Evolutionary conservation across 2,888 invertebrate species (phyloP).

Genomic region (Chrysotoxum bicinctum): DNA sequence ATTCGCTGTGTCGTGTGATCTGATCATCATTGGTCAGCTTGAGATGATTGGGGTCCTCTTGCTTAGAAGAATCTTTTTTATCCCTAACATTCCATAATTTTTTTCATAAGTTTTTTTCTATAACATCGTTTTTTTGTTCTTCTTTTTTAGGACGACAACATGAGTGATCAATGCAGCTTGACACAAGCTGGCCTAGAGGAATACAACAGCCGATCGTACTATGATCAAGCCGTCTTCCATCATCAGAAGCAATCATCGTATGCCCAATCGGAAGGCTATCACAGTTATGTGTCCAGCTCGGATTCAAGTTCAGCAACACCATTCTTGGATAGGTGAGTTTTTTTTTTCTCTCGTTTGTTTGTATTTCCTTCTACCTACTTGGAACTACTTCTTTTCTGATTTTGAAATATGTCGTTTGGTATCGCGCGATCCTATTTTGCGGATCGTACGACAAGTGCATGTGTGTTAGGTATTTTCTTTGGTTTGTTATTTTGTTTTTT

Average conservation of each 20-base stretch:
- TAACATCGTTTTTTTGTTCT: conserved; percentile 20
- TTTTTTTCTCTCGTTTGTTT: conserved; percentile 15
- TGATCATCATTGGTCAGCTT: conserved; percentile 25
- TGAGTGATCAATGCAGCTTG: conserved; percentile 81
- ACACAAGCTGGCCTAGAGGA: conserved; percentile 88
- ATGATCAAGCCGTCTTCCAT: conserved; percentile 83
- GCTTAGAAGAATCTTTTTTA: conserved; percentile 41
- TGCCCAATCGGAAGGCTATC: conserved; percentile 91
- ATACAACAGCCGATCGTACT: conserved; percentile 86
- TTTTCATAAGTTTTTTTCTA: conserved; percentile 37
- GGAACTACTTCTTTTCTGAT: conserved; percentile 20
- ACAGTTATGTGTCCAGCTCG: conserved; percentile 90
- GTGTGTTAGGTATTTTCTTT: conserved; percentile 23
- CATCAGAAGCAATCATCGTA: conserved; percentile 89
- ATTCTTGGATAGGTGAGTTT: conserved; percentile 86
- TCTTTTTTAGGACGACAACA: conserved; percentile 79
- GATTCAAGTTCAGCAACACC: conserved; percentile 90
- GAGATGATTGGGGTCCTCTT: conserved; percentile 34
- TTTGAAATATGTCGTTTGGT: conserved; percentile 61
- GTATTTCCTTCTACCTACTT: conserved; percentile 5
- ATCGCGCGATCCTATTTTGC: conserved; percentile 20
- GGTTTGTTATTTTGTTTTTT: neutral
- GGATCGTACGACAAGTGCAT: conserved; percentile 29
- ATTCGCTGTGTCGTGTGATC: conserved; percentile 32
- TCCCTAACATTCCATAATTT: conserved; percentile 48